Evolutionary conservation across 1,140 invertebrate genomes (phyloP), one percentile per base, ranked within the genome.

Genomic region (Ips nitidus): DNA sequence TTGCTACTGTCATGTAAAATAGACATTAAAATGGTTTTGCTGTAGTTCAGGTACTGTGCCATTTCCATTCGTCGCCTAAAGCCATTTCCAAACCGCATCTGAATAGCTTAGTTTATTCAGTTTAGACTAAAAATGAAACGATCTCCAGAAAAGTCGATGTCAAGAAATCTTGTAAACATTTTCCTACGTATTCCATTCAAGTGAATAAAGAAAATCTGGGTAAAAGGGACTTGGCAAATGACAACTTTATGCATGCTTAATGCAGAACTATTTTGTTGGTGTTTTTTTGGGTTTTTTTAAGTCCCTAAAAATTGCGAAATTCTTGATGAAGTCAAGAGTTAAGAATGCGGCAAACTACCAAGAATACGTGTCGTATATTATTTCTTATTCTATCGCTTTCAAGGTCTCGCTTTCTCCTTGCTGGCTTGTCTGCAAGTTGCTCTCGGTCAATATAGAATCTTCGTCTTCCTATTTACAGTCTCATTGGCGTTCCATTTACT

Each of bases 211-310:
- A 42, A 59, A 59, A 59, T 59, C 57, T 59, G 39, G 41, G 38
- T n/a, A 59, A 59, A 42, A 36, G 57, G 57, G 38, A 42, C 38
- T 42, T 59, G 39, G 57, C 37, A 59, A 59, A 59, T 59, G 57
- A 59, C 57, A 59, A 59, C 40, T 59, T 59, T 59, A 59, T 59
- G 41, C 57, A 59, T 59, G 57, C 42, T 59, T 59, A 59, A 59
- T 59, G 57, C 57, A 55, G 37, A 22, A 37, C 37, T 55, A 55
- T 55, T 55, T 55, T 55, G 5, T 55, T 55, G 5, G 53, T 37
- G 37, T 55, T 55, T 55, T 55, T 55, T 55, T 5, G 1, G 2
- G 37, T n/a, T 38, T n/a, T 38, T 22, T 22, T 22, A 22, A 22
- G 0, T 22, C 22, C 22, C 0, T 22, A 22, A 22, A 22, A 22